Conservation (phyloP, 2,888 invertebrate species). For the Frankliniella intonsa region DNA sequence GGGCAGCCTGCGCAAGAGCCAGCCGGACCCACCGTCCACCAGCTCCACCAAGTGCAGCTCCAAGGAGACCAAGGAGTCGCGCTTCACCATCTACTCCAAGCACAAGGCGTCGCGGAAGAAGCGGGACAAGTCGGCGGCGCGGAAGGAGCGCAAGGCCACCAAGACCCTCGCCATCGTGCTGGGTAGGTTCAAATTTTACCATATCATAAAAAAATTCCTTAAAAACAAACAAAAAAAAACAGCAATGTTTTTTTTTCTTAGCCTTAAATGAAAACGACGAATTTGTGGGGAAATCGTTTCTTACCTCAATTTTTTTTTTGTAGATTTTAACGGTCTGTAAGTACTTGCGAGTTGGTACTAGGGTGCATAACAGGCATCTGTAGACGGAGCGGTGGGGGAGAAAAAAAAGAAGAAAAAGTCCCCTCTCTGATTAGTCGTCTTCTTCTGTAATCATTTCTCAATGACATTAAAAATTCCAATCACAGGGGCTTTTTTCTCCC, state of each 20-base stretch:
- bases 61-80: conserved; percentile 42
- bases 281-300: too few relatives aligned
- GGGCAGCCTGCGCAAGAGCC: conserved; percentile 43
- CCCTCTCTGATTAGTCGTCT: background rate
- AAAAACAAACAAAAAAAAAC: too few relatives aligned
- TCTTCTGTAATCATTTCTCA: background rate
- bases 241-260: too few relatives aligned
- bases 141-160: conserved; percentile 94
- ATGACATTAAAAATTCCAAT: conserved; percentile 4
- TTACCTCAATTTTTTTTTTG: too few relatives aligned
- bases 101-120: conserved; percentile 94
- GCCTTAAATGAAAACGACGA: too few relatives aligned
- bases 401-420: background rate
- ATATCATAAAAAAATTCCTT: too few relatives aligned
- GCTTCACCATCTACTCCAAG: conserved; percentile 88
- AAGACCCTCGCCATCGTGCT: conserved; percentile 97
- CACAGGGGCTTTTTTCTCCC: conserved; percentile 19
- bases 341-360: too few relatives aligned
- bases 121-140: conserved; percentile 86
- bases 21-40: conserved; percentile 27
- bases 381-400: too few relatives aligned
- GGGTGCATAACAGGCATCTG: too few relatives aligned
- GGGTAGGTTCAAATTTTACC: conserved; percentile 65
- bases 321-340: too few relatives aligned
- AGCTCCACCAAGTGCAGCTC: conserved; percentile 12